A percentile compares a stretch with the other conserved stretches of the same genome.
Evolutionary conservation across 1,140 invertebrate genomes (phyloP).

Genomic region (Semibalanus balanoides): DNA sequence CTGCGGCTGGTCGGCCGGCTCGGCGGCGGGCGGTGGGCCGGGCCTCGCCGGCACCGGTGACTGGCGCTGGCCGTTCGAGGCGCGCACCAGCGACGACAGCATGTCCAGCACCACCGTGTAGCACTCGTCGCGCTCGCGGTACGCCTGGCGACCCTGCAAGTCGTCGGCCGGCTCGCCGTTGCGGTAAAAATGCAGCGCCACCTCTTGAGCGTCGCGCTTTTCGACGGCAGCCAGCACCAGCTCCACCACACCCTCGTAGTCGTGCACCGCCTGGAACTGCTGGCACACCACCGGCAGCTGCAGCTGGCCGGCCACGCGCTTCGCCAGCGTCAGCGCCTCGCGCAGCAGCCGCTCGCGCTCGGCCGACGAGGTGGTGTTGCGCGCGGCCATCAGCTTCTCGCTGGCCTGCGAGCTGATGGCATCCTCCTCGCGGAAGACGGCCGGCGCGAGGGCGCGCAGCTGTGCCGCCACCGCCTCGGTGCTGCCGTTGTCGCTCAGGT

Average conservation of each 20-base stretch:
- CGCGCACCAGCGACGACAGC: not conserved
- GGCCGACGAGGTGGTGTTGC: conserved; percentile 13
- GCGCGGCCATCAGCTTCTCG: conserved; percentile 21
- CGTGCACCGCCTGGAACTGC: conserved; percentile 31
- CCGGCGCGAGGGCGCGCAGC: conserved; percentile 82
- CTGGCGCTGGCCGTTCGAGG: not conserved
- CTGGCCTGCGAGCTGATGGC: conserved; percentile 78
- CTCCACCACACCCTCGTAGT: conserved; percentile 74
- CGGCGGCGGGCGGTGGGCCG: no score
- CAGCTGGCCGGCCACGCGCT: conserved; percentile 13
- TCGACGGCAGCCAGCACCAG: conserved; percentile 66
- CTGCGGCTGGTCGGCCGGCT: not conserved
- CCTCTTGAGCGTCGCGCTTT: conserved; percentile 72
- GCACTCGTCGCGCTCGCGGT: conserved; percentile 4
- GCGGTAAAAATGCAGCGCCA: conserved; percentile 76
- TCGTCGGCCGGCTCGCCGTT: conserved; percentile 66
- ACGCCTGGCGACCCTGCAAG: conserved; percentile 29
- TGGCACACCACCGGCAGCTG: conserved; percentile 11
- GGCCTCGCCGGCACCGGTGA: not conserved
- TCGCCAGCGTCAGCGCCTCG: conserved; percentile 21
- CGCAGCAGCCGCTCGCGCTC: conserved; percentile 19
- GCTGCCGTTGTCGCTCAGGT: conserved; percentile 85
- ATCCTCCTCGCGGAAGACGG: conserved; percentile 86
- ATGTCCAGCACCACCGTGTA: not conserved
- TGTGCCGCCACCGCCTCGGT: conserved; percentile 77